Conservation (phyloP, 1,140 invertebrate species). For the Drosophila orosa region DNA sequence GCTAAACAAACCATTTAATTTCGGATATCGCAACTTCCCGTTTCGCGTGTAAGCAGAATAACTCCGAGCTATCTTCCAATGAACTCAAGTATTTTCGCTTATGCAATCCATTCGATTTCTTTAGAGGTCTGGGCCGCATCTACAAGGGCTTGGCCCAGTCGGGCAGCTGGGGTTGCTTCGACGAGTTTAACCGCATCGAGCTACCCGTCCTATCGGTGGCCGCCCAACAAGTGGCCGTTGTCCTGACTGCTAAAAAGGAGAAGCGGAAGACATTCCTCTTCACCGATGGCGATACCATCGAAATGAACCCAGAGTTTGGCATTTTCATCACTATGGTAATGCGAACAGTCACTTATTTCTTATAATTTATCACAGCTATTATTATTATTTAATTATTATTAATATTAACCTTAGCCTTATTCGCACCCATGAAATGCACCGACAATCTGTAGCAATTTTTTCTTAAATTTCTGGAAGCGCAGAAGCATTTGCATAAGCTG, state of each 20-base stretch:
- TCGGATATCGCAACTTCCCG: not conserved
- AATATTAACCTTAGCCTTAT: constrained; percentile 15
- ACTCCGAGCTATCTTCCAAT: too few relatives aligned
- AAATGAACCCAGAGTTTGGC: constrained; percentile 97
- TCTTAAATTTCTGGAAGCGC: constrained; percentile 1
- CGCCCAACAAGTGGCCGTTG: constrained; percentile 98
- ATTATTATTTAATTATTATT: too few relatives aligned
- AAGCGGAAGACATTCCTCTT: constrained; percentile 96
- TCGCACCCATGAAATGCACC: not conserved
- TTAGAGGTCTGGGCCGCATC: constrained; percentile 93
- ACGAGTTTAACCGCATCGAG: constrained; percentile 98
- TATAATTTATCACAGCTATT: not conserved
- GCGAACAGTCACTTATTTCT: not conserved
- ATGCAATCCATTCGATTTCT: constrained; percentile 1
- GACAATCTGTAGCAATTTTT: constrained; percentile 10
- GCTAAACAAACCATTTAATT: not conserved
- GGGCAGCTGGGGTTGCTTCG: constrained; percentile 93
- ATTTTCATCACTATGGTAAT: constrained; percentile 98
- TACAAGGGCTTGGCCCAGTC: constrained; percentile 96
- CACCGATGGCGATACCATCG: constrained; percentile 96
- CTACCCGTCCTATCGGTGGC: constrained; percentile 97
- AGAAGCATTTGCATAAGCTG: constrained; percentile 2
- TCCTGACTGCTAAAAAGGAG: constrained; percentile 95
- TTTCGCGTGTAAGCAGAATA: not conserved
- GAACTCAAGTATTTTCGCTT: not conserved